phyloP scores from a whole-genome alignment of 1,140 invertebrate genomes.

The Bombyx mori region DNA sequence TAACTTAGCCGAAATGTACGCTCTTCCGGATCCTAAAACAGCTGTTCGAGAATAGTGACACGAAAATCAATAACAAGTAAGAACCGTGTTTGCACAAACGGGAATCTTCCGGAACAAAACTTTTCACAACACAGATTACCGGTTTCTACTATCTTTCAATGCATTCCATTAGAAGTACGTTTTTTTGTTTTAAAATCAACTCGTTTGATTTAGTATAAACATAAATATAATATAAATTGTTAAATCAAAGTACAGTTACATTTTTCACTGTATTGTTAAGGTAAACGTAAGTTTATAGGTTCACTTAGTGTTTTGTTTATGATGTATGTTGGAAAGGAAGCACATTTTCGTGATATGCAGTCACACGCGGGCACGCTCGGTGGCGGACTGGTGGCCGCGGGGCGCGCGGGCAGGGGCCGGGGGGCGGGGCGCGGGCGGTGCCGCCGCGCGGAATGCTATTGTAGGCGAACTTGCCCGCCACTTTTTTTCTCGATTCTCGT shows the following conservation, averaged over 20 bases:
- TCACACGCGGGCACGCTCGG: conserved; percentile 45
- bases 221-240: background rate
- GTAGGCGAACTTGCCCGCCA: conserved; percentile 66
- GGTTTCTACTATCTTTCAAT: conserved; percentile 27
- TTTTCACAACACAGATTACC: conserved; percentile 38
- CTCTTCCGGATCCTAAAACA: conserved; percentile 50
- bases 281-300: conserved; percentile 8
- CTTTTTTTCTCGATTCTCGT: conserved; percentile 68
- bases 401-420: conserved; percentile 42
- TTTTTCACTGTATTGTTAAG: too few species aligned
- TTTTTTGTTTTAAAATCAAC: too few species aligned
- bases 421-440: conserved; percentile 46
- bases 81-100: conserved; percentile 34
- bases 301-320: conserved; percentile 30
- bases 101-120: conserved; percentile 33
- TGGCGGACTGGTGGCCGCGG: conserved; percentile 41
- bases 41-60: conserved; percentile 48
- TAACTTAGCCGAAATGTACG: conserved; percentile 6
- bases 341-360: conserved; percentile 24
- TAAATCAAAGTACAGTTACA: too few species aligned
- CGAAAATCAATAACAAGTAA: conserved; percentile 51
- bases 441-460: conserved; percentile 59
- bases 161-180: conserved; percentile 12
- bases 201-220: background rate
- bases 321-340: conserved; percentile 23